phyloP scores from a whole-genome alignment of 37 sponge, comb jelly and placozoan species.

The Halichondria panicea region DNA sequence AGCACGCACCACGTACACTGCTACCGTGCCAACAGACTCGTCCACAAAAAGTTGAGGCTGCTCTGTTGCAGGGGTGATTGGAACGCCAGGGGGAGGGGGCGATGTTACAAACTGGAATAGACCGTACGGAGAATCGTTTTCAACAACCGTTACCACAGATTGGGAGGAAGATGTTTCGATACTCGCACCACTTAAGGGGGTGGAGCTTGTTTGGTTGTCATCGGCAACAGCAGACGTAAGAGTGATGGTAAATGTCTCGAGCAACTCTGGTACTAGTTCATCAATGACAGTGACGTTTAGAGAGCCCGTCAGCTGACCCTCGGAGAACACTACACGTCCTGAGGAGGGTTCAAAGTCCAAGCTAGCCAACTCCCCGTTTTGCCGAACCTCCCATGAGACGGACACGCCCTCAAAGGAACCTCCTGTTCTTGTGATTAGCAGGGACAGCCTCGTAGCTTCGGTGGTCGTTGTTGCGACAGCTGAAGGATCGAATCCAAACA shows the following conservation, averaged over 20 bases:
- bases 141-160: constrained; percentile 57
- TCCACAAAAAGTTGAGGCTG: constrained; percentile 36
- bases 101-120: constrained; percentile 73
- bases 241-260: constrained; percentile 50
- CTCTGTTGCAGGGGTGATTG: constrained; percentile 48
- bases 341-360: constrained; percentile 57
- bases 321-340: constrained; percentile 39
- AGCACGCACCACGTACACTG: constrained; percentile 78
- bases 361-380: not conserved
- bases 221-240: constrained; percentile 48
- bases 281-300: constrained; percentile 25
- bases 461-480: constrained; percentile 3
- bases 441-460: constrained; percentile 27
- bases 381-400: constrained; percentile 57
- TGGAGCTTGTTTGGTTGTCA: constrained; percentile 57
- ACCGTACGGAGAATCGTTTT: constrained; percentile 91
- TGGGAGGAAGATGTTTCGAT: constrained; percentile 15
- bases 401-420: constrained; percentile 49
- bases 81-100: constrained; percentile 31
- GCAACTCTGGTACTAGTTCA: constrained; percentile 77
- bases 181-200: constrained; percentile 80
- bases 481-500: constrained; percentile 66
- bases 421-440: constrained; percentile 38
- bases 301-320: constrained; percentile 18
- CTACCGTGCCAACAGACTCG: constrained; percentile 61